These are phyloP conservation scores for Amia ocellicauda DNA, from an alignment of 2,113 vertebrate genomes.

Conservation along the genomic window DNA sequence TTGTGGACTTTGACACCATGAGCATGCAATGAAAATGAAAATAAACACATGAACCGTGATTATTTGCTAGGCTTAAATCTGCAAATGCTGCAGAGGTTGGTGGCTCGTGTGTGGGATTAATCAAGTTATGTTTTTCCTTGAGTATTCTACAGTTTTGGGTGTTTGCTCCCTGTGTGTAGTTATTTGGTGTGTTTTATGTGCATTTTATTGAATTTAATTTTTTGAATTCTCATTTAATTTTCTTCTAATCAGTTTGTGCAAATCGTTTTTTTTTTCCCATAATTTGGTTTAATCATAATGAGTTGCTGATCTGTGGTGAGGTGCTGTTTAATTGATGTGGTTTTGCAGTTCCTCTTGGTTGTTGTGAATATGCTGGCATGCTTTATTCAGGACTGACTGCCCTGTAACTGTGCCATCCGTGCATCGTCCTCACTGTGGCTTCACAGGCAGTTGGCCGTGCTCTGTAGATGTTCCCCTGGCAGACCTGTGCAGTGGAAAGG, in stretches of 20 bases:
- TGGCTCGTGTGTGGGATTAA: too few relatives aligned
- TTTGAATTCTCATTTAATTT: too few relatives aligned
- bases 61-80: too few relatives aligned
- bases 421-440: background rate
- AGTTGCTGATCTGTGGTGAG: background rate
- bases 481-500: too few relatives aligned
- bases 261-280: too few relatives aligned
- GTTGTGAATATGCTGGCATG: background rate
- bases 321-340: background rate
- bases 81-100: too few relatives aligned
- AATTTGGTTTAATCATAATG: too few relatives aligned
- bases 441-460: background rate
- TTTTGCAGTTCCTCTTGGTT: background rate
- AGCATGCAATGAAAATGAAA: too few relatives aligned
- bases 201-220: too few relatives aligned
- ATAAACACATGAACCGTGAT: too few relatives aligned
- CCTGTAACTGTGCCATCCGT: background rate
- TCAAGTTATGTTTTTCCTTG: background rate
- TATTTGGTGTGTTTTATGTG: background rate
- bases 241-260: too few relatives aligned
- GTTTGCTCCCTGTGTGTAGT: conserved; percentile 6
- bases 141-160: background rate
- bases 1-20: too few relatives aligned
- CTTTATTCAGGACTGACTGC: background rate
- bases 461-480: background rate